A percentile compares a stretch with the other conserved stretches of the same genome.
Conservation (phyloP, 2,113 vertebrate genomes). For the human region DNA sequence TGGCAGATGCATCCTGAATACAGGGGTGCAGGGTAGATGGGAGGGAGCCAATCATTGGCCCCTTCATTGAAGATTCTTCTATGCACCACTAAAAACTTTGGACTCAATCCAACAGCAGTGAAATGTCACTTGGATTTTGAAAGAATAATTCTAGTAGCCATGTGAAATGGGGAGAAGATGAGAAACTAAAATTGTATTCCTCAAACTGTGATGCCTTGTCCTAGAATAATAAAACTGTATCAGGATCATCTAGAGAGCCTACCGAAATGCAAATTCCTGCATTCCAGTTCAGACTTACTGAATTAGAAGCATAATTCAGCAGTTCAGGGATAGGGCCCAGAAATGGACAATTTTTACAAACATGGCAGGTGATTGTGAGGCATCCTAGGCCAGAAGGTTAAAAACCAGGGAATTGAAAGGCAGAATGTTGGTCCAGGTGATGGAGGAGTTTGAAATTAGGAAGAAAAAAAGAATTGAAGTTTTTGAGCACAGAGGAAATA, state of each 20-base stretch:
- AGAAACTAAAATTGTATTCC: background rate
- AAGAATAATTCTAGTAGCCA: background rate
- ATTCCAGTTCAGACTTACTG: background rate
- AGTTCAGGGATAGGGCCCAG: background rate
- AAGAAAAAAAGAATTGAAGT: background rate
- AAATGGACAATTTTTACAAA: background rate
- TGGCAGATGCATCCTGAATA: background rate
- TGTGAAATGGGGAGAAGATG: background rate
- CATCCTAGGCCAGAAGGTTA: background rate
- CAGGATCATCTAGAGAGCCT: background rate
- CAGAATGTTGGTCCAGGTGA: background rate
- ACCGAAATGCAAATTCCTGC: background rate
- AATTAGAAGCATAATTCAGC: background rate
- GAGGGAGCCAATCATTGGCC: background rate
- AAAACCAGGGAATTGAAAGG: background rate
- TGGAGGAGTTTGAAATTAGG: background rate
- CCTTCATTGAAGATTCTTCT: fast-evolving
- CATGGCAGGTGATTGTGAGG: background rate
- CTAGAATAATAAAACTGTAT: background rate
- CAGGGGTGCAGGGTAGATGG: background rate
- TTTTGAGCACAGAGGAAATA: background rate
- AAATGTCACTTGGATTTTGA: background rate
- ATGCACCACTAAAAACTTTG: background rate
- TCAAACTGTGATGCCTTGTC: background rate
- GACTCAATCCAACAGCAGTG: background rate